Conservation (phyloP, 2,113 vertebrate genomes). For the Alethe diademata region DNA sequence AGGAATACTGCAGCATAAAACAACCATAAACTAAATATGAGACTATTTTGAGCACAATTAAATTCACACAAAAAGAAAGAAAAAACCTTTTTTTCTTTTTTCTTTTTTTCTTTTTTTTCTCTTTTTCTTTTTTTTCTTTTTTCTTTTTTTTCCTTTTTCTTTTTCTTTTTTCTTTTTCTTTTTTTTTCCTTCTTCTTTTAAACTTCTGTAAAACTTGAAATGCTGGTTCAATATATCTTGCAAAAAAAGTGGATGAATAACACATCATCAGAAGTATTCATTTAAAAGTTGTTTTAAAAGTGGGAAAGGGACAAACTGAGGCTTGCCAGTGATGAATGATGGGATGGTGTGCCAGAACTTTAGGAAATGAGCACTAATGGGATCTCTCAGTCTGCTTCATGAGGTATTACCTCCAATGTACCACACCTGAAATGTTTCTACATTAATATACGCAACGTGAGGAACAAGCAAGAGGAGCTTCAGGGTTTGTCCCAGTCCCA, state of each 20-base stretch:
- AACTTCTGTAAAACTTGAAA: background rate
- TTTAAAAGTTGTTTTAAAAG: background rate
- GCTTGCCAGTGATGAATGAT: background rate
- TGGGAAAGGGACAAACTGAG: background rate
- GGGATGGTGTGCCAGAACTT: background rate
- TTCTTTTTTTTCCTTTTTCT: too few relatives aligned
- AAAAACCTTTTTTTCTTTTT: fast-evolving
- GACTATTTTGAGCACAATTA: background rate
- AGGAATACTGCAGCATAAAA: background rate
- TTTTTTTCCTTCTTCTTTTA: background rate
- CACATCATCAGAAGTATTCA: too few relatives aligned
- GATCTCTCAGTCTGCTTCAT: background rate
- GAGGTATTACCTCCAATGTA: background rate
- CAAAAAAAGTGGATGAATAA: too few relatives aligned
- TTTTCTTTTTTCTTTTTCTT: too few relatives aligned
- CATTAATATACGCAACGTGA: background rate
- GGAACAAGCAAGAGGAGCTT: background rate
- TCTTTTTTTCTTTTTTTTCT: too few relatives aligned
- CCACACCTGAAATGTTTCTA: background rate
- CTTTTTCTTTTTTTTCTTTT: too few relatives aligned
- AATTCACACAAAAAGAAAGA: background rate
- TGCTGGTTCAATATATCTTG: too few relatives aligned
- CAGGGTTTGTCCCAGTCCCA: background rate
- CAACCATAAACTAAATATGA: background rate
- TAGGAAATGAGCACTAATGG: background rate